Evolutionary conservation across 2,888 invertebrate genomes (phyloP).

Genomic region (Ctenicera cuprea): DNA sequence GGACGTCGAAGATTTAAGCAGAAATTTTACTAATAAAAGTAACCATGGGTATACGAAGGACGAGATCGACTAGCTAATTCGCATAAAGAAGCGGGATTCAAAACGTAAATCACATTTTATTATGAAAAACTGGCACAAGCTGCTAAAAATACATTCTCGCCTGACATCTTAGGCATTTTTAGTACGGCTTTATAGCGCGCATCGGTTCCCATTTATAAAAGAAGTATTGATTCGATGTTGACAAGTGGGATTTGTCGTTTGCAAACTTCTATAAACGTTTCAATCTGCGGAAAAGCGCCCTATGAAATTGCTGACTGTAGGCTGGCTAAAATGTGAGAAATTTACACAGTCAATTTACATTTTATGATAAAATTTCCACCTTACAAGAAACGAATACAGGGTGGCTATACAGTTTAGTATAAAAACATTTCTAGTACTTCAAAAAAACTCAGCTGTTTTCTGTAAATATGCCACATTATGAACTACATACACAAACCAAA

Average conservation of each 20-base stretch:
- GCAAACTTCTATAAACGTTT: conserved; percentile 50
- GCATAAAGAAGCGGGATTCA: conserved; percentile 45
- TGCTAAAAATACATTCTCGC: conserved; percentile 50
- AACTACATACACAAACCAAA: no score
- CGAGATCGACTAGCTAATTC: conserved; percentile 38
- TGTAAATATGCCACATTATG: no score
- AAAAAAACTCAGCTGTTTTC: no score
- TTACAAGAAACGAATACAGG: background rate
- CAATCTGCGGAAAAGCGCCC: conserved; percentile 46
- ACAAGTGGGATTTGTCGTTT: conserved; percentile 51
- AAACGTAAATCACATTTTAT: conserved; percentile 52
- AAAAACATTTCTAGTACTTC: background rate
- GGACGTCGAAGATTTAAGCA: background rate
- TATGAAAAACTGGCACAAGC: conserved; percentile 51
- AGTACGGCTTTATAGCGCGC: conserved; percentile 47
- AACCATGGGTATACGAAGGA: conserved; percentile 33
- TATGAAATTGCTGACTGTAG: conserved; percentile 37
- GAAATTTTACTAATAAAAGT: conserved; percentile 38
- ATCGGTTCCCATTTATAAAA: conserved; percentile 51
- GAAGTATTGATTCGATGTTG: conserved; percentile 51
- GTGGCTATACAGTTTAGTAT: no score
- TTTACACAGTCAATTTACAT: conserved; percentile 38
- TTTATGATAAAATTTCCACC: conserved; percentile 29
- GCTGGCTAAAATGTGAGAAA: conserved; percentile 28
- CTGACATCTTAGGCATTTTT: conserved; percentile 48